phyloP scores from a whole-genome alignment of 1,140 invertebrate genomes.

The Triops longicaudatus region DNA sequence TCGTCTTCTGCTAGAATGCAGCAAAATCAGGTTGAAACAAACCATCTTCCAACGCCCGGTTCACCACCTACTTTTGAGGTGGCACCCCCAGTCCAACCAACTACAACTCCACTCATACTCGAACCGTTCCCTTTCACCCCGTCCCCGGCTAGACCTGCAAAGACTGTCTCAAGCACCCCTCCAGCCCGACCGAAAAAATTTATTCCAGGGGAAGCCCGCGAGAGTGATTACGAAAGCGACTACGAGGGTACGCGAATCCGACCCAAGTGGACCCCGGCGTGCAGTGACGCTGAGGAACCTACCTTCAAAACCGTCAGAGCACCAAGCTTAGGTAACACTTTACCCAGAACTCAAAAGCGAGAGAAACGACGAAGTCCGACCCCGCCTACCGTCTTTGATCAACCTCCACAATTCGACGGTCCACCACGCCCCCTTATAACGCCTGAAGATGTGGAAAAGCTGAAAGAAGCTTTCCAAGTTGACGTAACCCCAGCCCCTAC shows the following conservation, averaged over 20 bases:
- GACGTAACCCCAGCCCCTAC: not conserved
- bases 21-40: not conserved
- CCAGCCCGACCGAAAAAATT: constrained; percentile 55
- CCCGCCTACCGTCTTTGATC: constrained; percentile 54
- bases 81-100: not conserved
- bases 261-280: constrained; percentile 49
- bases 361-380: constrained; percentile 44
- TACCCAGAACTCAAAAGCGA: not conserved
- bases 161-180: constrained; percentile 34
- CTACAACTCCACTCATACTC: not conserved
- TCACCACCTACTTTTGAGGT: not conserved
- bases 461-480: constrained; percentile 30
- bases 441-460: constrained; percentile 32
- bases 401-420: constrained; percentile 45
- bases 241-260: constrained; percentile 52
- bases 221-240: constrained; percentile 65
- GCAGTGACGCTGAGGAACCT: constrained; percentile 46
- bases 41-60: not conserved
- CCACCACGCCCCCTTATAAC: constrained; percentile 42
- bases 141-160: constrained; percentile 37
- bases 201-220: constrained; percentile 56
- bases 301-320: constrained; percentile 50
- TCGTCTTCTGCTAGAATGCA: not conserved
- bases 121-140: constrained; percentile 46
- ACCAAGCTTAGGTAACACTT: constrained; percentile 30